These are phyloP conservation scores for Metopia argyrocephala DNA, from an alignment of 2,888 invertebrate species.

Conservation along the genomic window DNA sequence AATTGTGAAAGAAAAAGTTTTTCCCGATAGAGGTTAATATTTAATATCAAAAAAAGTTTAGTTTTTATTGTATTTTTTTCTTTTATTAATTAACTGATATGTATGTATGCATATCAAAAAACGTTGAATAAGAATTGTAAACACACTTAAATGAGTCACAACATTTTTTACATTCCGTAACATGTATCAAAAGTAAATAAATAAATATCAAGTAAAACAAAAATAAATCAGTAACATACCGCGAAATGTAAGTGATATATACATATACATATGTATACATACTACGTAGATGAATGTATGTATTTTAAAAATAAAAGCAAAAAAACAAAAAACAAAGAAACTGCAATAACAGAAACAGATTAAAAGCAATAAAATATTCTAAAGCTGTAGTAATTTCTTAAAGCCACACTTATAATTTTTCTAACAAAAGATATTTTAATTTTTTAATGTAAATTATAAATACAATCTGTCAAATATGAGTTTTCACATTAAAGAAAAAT, in stretches of 20 bases:
- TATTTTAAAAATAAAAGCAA: too few species aligned
- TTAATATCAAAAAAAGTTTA: too few species aligned
- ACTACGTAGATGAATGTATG: too few species aligned
- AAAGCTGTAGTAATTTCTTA: background rate
- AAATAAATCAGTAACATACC: background rate
- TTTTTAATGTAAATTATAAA: too few species aligned
- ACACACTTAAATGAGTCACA: background rate
- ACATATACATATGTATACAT: too few species aligned
- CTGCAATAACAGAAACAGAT: background rate
- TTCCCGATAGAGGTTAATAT: too few species aligned
- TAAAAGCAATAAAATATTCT: background rate
- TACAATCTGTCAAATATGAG: too few species aligned
- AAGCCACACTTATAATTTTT: too few species aligned
- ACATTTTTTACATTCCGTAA: background rate
- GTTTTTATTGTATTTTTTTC: too few species aligned
- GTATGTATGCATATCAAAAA: background rate
- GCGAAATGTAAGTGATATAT: background rate
- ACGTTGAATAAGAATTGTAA: background rate
- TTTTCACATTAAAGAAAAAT: too few species aligned
- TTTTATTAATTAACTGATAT: background rate
- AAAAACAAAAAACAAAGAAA: background rate
- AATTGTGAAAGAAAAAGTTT: too few species aligned
- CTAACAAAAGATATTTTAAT: too few species aligned
- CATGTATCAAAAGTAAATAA: background rate
- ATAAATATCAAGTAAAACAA: background rate